Evolutionary conservation across 2,888 invertebrate genomes (phyloP).

Genomic region (Catocala fraxini): DNA sequence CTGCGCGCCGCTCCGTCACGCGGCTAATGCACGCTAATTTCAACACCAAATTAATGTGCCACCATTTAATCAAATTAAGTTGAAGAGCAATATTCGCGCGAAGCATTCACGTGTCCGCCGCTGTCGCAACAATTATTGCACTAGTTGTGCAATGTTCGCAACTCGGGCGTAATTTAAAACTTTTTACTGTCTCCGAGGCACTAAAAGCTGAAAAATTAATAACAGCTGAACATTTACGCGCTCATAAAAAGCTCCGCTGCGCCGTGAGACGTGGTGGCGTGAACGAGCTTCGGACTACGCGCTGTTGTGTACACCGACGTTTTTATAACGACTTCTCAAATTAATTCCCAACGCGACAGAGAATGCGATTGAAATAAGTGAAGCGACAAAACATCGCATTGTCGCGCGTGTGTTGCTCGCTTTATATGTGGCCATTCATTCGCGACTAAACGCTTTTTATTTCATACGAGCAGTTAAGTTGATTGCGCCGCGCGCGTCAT

Average conservation of each 20-base stretch:
- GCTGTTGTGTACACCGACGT: constrained; percentile 1
- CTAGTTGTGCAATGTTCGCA: background rate
- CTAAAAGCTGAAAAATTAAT: constrained; percentile 20
- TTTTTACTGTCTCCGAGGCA: constrained; percentile 7
- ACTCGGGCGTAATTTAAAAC: background rate
- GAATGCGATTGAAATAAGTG: constrained; percentile 1
- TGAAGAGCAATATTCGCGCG: background rate
- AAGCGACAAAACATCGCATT: constrained; percentile 3
- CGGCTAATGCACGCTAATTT: no score
- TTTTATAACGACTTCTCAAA: constrained; percentile 8
- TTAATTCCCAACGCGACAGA: background rate
- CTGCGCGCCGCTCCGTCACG: no score
- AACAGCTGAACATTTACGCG: constrained; percentile 18
- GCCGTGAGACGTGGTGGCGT: background rate
- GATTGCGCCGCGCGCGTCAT: background rate
- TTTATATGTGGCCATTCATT: constrained; percentile 1
- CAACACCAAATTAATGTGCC: background rate
- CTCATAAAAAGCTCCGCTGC: constrained; percentile 16
- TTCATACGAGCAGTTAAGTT: constrained; percentile 8
- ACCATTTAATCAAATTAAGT: background rate
- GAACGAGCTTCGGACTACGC: background rate
- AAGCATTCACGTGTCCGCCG: background rate
- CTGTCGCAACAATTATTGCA: background rate
- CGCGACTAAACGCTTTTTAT: constrained; percentile 7
- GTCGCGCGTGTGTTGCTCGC: constrained; percentile 1